phyloP scores from a whole-genome alignment of 2,113 vertebrate genomes.

The Macaca mulatta region DNA sequence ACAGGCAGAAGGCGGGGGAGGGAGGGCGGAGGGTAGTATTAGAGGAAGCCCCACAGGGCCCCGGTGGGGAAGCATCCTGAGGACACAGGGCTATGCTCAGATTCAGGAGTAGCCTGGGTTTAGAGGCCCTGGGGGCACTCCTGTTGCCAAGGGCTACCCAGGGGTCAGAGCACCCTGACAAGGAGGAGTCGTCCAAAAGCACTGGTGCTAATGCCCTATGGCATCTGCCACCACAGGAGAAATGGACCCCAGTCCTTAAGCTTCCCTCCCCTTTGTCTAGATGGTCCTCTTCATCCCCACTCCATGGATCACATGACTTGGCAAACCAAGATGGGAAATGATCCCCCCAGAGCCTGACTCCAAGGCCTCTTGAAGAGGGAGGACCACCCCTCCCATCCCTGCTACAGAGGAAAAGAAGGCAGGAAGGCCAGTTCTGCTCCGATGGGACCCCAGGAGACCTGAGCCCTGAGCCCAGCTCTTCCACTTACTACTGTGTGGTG shows the following conservation, averaged over 20 bases:
- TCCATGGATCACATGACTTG: too few relatives aligned
- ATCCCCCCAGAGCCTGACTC: background rate
- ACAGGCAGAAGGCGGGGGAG: background rate
- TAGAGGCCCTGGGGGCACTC: background rate
- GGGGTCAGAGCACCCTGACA: background rate
- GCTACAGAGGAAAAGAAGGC: background rate
- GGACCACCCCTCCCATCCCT: background rate
- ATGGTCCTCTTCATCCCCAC: background rate
- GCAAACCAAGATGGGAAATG: background rate
- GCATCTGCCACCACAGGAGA: background rate
- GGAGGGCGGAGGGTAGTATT: background rate
- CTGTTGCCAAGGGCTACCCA: background rate
- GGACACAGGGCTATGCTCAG: background rate
- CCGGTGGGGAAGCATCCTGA: background rate
- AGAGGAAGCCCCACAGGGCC: background rate
- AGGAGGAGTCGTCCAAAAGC: background rate
- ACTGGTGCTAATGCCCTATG: too few relatives aligned
- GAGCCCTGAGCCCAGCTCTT: background rate
- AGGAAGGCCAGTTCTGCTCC: background rate
- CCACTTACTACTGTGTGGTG: too few relatives aligned
- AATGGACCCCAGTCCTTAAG: background rate
- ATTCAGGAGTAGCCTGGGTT: background rate
- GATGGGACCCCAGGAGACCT: background rate
- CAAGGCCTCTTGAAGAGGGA: background rate
- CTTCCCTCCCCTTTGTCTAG: background rate